These are phyloP conservation scores for Gobiocypris rarus DNA, from an alignment of 2,113 vertebrate species.

Conservation along the genomic window DNA sequence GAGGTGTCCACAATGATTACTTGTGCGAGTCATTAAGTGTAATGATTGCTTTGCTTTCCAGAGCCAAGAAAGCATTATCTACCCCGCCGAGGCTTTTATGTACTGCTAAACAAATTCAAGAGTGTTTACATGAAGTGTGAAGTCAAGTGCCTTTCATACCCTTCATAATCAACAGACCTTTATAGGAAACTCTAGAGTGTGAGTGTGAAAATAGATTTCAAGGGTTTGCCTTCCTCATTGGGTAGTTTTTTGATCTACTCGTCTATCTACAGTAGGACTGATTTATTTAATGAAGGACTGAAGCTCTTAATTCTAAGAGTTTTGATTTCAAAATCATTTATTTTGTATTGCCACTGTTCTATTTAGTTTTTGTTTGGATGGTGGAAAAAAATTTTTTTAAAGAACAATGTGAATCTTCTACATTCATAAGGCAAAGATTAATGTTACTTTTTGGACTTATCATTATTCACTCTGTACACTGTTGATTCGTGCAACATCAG, in stretches of 20 bases:
- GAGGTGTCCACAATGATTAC: neutral
- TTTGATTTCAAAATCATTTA: neutral
- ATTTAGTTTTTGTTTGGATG: neutral
- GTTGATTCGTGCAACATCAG: too few relatives aligned
- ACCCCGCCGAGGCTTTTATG: neutral
- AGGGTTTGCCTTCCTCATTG: neutral
- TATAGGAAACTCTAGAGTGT: neutral
- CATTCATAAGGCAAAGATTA: neutral
- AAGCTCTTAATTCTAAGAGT: neutral
- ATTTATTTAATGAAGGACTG: neutral
- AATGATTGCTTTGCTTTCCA: slow-evolving; percentile 16
- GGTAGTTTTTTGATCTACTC: neutral
- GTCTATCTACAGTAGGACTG: neutral
- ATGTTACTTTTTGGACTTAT: neutral
- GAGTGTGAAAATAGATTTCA: neutral
- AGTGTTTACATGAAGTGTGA: slow-evolving; percentile 4
- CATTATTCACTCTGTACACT: neutral
- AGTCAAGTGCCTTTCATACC: slow-evolving; percentile 23
- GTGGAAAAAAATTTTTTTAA: neutral
- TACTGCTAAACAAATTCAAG: slow-evolving; percentile 18
- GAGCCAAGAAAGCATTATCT: slow-evolving; percentile 11
- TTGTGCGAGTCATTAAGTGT: neutral
- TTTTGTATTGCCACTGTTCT: neutral
- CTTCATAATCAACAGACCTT: slow-evolving; percentile 25
- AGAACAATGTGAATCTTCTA: neutral